Evolutionary conservation across 2,888 invertebrate genomes (phyloP).

Genomic region (Lepidochrysops patricia): DNA sequence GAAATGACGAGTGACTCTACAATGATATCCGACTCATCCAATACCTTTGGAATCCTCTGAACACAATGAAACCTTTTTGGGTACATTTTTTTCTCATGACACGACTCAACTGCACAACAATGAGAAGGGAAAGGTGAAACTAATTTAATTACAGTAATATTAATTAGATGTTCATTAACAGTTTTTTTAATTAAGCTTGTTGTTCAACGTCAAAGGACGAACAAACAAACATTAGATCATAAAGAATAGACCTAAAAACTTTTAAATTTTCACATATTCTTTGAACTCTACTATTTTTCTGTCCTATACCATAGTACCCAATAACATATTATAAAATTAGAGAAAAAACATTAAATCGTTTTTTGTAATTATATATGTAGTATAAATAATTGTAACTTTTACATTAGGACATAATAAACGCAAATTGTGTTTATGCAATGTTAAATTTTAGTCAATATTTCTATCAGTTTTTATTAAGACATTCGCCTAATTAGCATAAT

Average conservation of each 20-base stretch:
- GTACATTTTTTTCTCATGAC: slow-evolving; percentile 44
- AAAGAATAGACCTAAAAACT: not conserved
- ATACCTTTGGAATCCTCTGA: slow-evolving; percentile 21
- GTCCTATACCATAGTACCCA: too few relatives aligned
- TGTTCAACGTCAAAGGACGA: not conserved
- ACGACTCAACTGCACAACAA: slow-evolving; percentile 43
- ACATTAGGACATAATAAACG: not conserved
- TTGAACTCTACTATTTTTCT: too few relatives aligned
- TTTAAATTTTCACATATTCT: too few relatives aligned
- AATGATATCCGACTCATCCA: not conserved
- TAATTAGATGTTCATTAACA: slow-evolving; percentile 12
- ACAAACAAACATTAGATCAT: not conserved
- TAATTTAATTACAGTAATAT: slow-evolving; percentile 19
- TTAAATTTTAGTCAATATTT: slow-evolving; percentile 18
- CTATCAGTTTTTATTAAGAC: slow-evolving; percentile 7
- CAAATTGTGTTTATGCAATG: slow-evolving; percentile 20
- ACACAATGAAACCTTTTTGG: slow-evolving; percentile 42
- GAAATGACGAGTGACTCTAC: not conserved
- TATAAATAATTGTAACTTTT: not conserved
- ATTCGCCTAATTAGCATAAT: slow-evolving; percentile 6
- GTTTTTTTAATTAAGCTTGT: not conserved
- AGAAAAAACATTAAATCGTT: too few relatives aligned
- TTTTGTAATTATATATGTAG: not conserved
- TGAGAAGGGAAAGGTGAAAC: slow-evolving; percentile 50
- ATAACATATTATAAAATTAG: too few relatives aligned